Evolutionary conservation across 2,888 invertebrate genomes (phyloP).

Genomic region (Zele albiditarsus): DNA sequence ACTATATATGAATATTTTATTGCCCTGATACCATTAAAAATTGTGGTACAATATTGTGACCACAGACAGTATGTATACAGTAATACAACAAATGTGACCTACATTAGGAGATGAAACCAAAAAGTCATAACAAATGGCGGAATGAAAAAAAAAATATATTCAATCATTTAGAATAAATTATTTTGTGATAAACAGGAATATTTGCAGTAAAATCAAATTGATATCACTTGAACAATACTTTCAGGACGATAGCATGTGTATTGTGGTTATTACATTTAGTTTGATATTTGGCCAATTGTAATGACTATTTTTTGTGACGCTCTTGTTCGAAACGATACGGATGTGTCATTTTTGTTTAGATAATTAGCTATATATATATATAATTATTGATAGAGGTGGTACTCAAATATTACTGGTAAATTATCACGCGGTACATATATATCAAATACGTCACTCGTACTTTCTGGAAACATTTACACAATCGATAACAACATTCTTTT

Average conservation of each 20-base stretch:
- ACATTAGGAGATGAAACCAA: neutral
- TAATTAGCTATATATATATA: no score
- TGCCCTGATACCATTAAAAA: neutral
- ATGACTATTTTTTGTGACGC: no score
- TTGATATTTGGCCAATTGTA: no score
- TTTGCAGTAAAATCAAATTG: no score
- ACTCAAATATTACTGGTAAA: constrained; percentile 1
- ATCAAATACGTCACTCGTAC: constrained; percentile 51
- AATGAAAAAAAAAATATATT: neutral
- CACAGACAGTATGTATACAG: neutral
- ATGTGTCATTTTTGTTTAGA: no score
- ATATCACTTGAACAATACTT: no score
- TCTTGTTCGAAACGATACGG: no score
- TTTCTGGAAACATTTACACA: constrained; percentile 60
- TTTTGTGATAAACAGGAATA: neutral
- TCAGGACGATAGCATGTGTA: no score
- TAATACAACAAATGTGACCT: constrained; percentile 3
- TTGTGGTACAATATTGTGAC: no score
- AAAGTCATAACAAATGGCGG: neutral
- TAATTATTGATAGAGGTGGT: neutral
- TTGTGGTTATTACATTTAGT: no score
- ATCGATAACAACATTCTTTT: constrained; percentile 59
- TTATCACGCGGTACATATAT: neutral
- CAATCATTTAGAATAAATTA: neutral
- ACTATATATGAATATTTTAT: neutral